Evolutionary conservation across 2,113 vertebrate species (phyloP), one percentile per base, ranked within the genome.

Genomic region (Chrysochloris asiatica): DNA sequence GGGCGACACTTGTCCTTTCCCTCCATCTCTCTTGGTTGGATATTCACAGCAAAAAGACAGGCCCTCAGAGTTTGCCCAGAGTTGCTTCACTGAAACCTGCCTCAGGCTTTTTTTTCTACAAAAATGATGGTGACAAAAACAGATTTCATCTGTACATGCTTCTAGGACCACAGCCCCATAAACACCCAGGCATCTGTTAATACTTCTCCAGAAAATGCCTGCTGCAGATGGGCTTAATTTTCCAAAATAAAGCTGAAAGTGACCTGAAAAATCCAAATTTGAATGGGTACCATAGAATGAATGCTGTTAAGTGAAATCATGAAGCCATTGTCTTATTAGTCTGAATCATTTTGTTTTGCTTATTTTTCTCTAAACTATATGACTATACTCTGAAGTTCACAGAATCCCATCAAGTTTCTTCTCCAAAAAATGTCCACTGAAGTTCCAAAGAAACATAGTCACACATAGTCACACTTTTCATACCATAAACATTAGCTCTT

Each of bases 331-430:
- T 38, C 47, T 93, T 43, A 75, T 94, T 90, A 91, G 33, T 83
- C 11, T 77, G 78, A 87, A 95, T 76, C 12, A 52, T 38, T 90
- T 81, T 47, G 24, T 78, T 88, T 69, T n/a, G 48, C 47, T 92
- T 93, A 48, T 50, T 91, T 0, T 2, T 52, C 54, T 90, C 77
- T 96, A 88, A 89, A n/a, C 22, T 82, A 50, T 24, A 61, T 38
- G 17, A 67, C 87, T 94, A 83, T 79, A 93, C 33, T 85, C 75
- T 69, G 67, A 95, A 94, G 11, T n/a, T 38, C 79, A 36, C 79
- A 92, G 61, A 75, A 71, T 76, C 89, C 81, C 28, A 89, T 86
- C 47, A 81, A 89, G 1, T 93, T 94, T 94, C 73, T 79, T 2
- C 22, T 36, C 52, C 24, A 41, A 50, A 87, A 63, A 76, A 26